These are phyloP conservation scores for Meiosimyza platycephala DNA, from an alignment of 2,888 invertebrate species.

Conservation along the genomic window DNA sequence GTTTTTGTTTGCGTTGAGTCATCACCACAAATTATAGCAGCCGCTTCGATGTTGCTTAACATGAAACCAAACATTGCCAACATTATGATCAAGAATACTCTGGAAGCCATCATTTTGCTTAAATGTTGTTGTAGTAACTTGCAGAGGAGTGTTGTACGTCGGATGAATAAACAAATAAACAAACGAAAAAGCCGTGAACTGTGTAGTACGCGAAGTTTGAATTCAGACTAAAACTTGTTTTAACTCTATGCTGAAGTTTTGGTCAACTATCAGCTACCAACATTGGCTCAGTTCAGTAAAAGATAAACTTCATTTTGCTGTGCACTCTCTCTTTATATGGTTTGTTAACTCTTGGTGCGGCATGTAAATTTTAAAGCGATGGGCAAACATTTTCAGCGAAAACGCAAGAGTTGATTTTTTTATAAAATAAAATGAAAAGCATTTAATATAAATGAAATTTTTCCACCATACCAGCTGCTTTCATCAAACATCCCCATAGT, in stretches of 20 bases:
- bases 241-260: constrained; percentile 39
- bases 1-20: constrained; percentile 8
- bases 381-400: too few species aligned
- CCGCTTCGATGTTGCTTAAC: constrained; percentile 19
- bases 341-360: too few species aligned
- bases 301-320: too few species aligned
- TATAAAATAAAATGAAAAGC: too few species aligned
- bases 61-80: background rate
- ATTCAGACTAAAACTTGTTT: constrained; percentile 56
- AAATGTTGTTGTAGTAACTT: background rate
- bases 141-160: background rate
- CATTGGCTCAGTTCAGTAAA: background rate
- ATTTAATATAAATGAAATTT: too few species aligned
- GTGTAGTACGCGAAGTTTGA: constrained; percentile 46
- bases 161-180: background rate
- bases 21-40: constrained; percentile 30
- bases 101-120: constrained; percentile 12
- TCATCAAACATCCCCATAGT: too few species aligned
- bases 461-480: too few species aligned
- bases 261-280: background rate
- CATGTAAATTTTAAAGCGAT: too few species aligned
- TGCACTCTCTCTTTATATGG: too few species aligned
- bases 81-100: background rate
- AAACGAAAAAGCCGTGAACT: constrained; percentile 20
- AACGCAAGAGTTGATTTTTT: too few species aligned